Evolutionary conservation across 2,797 vertebrate genomes (phyloP).

Genomic region (Tympanoctomys barrerae): DNA sequence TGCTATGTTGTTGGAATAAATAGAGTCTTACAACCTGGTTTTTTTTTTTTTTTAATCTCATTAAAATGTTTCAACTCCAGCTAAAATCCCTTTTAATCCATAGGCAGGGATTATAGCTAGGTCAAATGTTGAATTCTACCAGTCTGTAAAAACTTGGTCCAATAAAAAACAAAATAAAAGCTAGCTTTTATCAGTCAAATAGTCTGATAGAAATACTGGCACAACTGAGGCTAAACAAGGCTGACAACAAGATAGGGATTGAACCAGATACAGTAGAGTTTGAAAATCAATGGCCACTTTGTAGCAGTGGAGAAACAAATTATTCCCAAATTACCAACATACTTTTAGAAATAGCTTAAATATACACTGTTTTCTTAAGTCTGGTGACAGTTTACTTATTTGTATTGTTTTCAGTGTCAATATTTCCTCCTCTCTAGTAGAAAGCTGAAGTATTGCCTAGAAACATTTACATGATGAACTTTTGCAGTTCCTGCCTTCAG

Average conservation of each 20-base stretch:
- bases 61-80: conserved; percentile 18
- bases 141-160: conserved; percentile 16
- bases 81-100: conserved; percentile 57
- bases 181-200: background rate
- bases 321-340: background rate
- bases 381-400: background rate
- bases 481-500: background rate
- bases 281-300: background rate
- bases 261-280: background rate
- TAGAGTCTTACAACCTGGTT: background rate
- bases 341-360: conserved; percentile 6
- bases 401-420: background rate
- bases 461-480: conserved; percentile 24
- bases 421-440: background rate
- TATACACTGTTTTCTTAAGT: background rate
- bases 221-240: background rate
- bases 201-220: conserved; percentile 19
- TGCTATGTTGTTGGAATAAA: background rate
- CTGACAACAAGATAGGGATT: background rate
- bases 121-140: conserved; percentile 42
- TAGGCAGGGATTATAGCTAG: background rate
- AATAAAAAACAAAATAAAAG: background rate
- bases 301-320: background rate
- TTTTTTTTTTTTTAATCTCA: background rate
- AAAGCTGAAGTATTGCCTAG: background rate